Percentiles rank a stretch among this genome's conserved stretches.
Evolutionary conservation across 2,888 invertebrate species (phyloP).

Genomic region (Pristionchus arcanus): DNA sequence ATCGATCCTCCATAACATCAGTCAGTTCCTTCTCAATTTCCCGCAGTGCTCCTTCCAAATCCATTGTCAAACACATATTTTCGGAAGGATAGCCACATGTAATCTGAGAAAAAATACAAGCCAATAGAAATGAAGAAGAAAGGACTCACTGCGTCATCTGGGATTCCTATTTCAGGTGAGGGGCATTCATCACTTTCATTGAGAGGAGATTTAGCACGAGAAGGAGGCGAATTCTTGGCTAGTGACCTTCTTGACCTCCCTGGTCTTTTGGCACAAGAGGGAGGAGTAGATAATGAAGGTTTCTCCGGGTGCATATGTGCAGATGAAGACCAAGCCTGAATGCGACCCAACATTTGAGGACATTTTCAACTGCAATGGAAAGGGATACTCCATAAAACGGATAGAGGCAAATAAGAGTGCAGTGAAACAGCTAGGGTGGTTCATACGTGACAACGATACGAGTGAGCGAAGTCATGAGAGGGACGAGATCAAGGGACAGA

Average conservation of each 20-base stretch:
- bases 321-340: too few species aligned
- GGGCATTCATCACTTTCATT: neutral
- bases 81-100: neutral
- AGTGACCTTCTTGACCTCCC: too few species aligned
- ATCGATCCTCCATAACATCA: neutral
- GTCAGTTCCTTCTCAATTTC: neutral
- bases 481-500: neutral
- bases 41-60: neutral
- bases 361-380: constrained; percentile 11
- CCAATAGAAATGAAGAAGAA: neutral
- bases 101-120: neutral
- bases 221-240: neutral
- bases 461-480: constrained; percentile 15
- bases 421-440: neutral
- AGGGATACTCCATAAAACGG: neutral
- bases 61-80: neutral
- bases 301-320: too few species aligned
- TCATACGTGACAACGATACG: constrained; percentile 20
- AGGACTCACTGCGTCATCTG: neutral
- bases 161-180: neutral
- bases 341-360: too few species aligned
- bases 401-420: neutral
- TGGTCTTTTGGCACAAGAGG: too few species aligned
- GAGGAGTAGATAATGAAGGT: too few species aligned
- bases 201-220: neutral